A percentile compares a stretch with the other conserved stretches of the same genome.
phyloP scores from a whole-genome alignment of 2,797 vertebrate genomes.

The Adrianichthys oophorus region DNA sequence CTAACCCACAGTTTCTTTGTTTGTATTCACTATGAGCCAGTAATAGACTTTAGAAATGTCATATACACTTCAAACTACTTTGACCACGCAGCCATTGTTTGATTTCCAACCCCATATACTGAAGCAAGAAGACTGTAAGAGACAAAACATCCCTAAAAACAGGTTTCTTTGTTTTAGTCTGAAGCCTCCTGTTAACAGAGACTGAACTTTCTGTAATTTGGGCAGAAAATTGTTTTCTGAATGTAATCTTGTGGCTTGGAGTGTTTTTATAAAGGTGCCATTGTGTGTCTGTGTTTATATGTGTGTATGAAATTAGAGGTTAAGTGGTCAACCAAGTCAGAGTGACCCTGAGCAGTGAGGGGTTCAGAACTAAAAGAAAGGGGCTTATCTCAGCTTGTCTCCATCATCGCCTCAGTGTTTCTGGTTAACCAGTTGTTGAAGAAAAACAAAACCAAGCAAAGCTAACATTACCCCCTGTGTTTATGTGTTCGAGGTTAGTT shows the following conservation, averaged over 20 bases:
- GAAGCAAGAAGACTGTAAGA: background rate
- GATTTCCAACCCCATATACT: conserved; percentile 1
- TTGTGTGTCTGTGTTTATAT: conserved; percentile 16
- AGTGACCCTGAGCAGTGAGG: conserved; percentile 41
- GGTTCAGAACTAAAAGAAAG: conserved; percentile 51
- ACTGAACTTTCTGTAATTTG: conserved; percentile 5
- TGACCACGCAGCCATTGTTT: background rate
- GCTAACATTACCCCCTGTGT: conserved; percentile 21
- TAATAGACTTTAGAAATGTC: background rate
- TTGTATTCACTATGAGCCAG: conserved; percentile 1
- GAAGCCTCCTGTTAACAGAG: conserved; percentile 10
- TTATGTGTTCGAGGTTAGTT: conserved; percentile 35
- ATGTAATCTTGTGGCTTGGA: conserved; percentile 6
- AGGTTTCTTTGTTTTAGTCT: conserved; percentile 9
- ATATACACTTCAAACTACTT: background rate
- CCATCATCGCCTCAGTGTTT: conserved; percentile 40
- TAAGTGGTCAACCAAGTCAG: conserved; percentile 48
- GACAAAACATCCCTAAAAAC: background rate
- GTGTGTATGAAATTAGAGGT: conserved; percentile 44
- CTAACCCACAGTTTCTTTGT: background rate
- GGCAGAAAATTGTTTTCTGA: conserved; percentile 2
- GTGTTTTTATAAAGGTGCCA: conserved; percentile 25
- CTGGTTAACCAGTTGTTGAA: conserved; percentile 48
- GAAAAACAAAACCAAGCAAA: conserved; percentile 33
- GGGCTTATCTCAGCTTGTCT: conserved; percentile 20